phyloP scores from a whole-genome alignment of 2,888 invertebrate species.

The Phlogophora meticulosa region DNA sequence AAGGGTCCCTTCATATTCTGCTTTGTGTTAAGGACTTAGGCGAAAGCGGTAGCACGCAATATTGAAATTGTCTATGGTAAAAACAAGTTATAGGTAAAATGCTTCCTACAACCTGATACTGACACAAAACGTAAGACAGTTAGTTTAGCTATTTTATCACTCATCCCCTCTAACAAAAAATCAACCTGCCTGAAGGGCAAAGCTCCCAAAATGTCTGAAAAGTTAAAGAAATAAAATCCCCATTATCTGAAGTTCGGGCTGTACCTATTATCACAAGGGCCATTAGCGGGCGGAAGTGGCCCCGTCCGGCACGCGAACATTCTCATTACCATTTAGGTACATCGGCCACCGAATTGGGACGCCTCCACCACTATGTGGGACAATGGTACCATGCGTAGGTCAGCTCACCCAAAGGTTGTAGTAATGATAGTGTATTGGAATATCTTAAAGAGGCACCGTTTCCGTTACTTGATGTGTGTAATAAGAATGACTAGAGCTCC shows the following conservation, averaged over 20 bases:
- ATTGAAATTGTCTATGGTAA: no score
- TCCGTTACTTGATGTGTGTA: constrained; percentile 6
- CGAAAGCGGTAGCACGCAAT: no score
- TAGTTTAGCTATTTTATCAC: no score
- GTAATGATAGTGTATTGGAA: constrained; percentile 12
- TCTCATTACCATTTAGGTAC: constrained; percentile 60
- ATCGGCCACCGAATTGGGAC: constrained; percentile 54
- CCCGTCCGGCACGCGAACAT: constrained; percentile 63
- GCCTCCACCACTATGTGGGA: constrained; percentile 34
- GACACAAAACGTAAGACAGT: no score
- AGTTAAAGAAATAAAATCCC: constrained; percentile 56
- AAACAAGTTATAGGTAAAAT: no score
- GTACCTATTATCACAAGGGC: constrained; percentile 62
- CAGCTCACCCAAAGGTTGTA: constrained; percentile 34
- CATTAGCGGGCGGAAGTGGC: constrained; percentile 70
- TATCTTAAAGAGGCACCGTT: constrained; percentile 47
- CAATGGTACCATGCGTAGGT: constrained; percentile 38
- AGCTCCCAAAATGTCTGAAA: constrained; percentile 37
- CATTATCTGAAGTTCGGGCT: constrained; percentile 58
- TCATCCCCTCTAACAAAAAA: constrained; percentile 6
- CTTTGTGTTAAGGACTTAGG: constrained; percentile 25
- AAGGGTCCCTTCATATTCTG: no score
- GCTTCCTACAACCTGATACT: no score
- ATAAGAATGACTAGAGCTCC: no score
- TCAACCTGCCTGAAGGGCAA: constrained; percentile 34